phyloP scores from a whole-genome alignment of 2,113 vertebrate genomes.

The Trogon melanurus region DNA sequence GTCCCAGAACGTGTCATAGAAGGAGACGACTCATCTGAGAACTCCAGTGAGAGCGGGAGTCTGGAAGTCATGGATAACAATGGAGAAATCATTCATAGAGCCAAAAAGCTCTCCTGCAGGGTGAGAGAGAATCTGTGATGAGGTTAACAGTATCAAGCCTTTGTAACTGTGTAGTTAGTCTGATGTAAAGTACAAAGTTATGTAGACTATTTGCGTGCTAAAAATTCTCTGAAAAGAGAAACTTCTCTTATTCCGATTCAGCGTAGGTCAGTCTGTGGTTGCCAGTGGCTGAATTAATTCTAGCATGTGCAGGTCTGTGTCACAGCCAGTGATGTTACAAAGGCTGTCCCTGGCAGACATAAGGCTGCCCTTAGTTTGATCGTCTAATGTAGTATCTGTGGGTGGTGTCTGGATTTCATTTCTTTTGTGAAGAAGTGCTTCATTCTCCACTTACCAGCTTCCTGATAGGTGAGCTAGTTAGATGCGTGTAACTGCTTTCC shows the following conservation, averaged over 20 bases:
- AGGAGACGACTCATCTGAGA: conserved; percentile 95
- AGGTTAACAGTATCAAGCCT: background rate
- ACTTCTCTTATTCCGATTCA: background rate
- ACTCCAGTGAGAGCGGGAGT: conserved; percentile 94
- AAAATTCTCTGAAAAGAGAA: background rate
- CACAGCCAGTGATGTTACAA: background rate
- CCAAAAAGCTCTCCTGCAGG: conserved; percentile 92
- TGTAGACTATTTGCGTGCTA: background rate
- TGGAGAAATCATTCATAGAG: conserved; percentile 89
- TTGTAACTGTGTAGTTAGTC: background rate
- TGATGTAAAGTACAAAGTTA: background rate
- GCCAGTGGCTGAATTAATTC: background rate
- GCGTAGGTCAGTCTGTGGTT: background rate
- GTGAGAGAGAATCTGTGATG: conserved; percentile 66
- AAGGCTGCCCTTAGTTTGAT: background rate
- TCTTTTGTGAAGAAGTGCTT: background rate
- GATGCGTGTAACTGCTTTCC: background rate
- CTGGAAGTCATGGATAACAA: conserved; percentile 91
- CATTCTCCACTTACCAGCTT: background rate
- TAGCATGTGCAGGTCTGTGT: background rate
- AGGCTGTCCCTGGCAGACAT: background rate
- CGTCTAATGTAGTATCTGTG: background rate
- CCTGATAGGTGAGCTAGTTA: background rate
- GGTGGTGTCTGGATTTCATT: background rate
- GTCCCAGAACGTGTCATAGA: conserved; percentile 87